Evolutionary conservation across 2,888 invertebrate genomes (phyloP), one percentile per base, ranked within the genome.

Genomic region (Synanthedon tipuliformis): DNA sequence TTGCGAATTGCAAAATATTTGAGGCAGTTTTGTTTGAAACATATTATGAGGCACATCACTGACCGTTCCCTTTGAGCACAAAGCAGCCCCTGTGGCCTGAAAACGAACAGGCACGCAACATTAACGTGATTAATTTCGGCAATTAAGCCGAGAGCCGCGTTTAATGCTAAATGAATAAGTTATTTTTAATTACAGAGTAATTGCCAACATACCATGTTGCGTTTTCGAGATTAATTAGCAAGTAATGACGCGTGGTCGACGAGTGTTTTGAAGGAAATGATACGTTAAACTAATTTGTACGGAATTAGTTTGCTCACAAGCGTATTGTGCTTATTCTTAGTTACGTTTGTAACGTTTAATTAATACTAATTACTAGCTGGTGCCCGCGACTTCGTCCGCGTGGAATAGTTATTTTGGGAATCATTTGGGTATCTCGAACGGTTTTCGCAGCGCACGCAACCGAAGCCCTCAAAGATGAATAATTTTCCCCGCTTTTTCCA

Each of bases 161-260:
- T 71, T 71, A 69, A 69, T 66, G 68, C 73, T 69, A 80, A 82
- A 82, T 84, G 81, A 85, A 81, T 84, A 84, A 86, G 83, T 84
- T 85, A 85, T 85, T 84, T 86, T 84, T 84, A 86, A 86, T 86
- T 81, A 85, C 73, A 53, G 66, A 69, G 78, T 84, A 83, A 86
- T 86, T 85, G 75, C 69, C 64, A 61, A 64, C 68, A 70, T 65
- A 64, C 68, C 62, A 60, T 59, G 61, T 58, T 59, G 57, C 56
- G 59, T 56, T 58, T 58, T 57, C 60, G 56, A 67, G 66, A 72
- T 71, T 69, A 74, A 75, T 75, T 76, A 68, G 64, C 56, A 60
- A 54, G 64, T 65, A 73, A 75, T 75, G 71, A 67, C 61, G 51
- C n/a, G 51, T n/a, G 34, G 41, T 8, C 48, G 27, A 23, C 53